These are phyloP conservation scores for Perognathus longimembris DNA, from an alignment of 2,113 vertebrate genomes.

Conservation along the genomic window DNA sequence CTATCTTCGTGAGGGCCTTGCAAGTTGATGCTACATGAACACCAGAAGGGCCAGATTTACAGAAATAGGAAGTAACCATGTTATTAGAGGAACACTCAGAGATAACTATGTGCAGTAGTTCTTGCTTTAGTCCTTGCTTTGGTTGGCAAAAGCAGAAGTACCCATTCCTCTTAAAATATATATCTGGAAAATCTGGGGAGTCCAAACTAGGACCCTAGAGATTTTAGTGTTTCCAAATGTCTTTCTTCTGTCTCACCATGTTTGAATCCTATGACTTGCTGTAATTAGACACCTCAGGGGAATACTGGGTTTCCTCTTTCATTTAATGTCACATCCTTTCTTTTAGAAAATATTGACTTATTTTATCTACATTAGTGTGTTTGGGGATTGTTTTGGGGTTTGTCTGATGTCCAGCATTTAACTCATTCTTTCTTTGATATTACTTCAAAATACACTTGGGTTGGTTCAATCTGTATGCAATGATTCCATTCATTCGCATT, in stretches of 20 bases:
- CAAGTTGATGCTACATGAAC: not conserved
- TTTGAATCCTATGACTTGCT: not conserved
- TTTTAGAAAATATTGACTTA: not conserved
- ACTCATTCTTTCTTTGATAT: not conserved
- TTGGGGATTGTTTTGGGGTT: slow-evolving; percentile 18
- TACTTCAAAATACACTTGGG: not conserved
- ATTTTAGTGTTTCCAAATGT: not conserved
- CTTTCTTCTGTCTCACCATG: not conserved
- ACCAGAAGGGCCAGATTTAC: not conserved
- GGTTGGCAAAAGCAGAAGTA: not conserved
- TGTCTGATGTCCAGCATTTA: not conserved
- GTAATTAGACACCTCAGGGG: not conserved
- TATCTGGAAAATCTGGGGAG: not conserved
- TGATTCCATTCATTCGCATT: slow-evolving; percentile 38
- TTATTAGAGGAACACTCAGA: not conserved
- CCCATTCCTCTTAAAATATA: not conserved
- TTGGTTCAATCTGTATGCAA: not conserved
- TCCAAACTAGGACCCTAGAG: not conserved
- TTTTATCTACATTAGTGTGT: not conserved
- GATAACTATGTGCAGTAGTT: not conserved
- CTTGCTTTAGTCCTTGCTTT: not conserved
- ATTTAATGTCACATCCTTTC: not conserved
- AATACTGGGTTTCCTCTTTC: not conserved
- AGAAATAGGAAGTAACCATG: not conserved
- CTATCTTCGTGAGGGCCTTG: not conserved